Base-by-base conservation (phyloP, 2,797 vertebrate species). In the Galago senegalensis region DNA sequence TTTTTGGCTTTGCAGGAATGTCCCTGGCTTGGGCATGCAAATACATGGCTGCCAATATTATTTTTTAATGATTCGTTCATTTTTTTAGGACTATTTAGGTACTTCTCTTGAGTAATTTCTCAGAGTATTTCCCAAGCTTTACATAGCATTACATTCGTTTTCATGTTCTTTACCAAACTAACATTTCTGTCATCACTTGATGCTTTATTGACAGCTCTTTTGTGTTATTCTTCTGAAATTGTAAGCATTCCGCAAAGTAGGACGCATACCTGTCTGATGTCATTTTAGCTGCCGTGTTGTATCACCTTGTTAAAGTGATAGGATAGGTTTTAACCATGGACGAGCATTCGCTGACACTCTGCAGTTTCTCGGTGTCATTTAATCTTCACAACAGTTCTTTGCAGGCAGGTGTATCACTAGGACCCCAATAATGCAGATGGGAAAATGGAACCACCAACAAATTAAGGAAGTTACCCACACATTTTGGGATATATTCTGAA, bases 101-200 rank as follows among this genome's bases (percentile, higher is more conserved):
- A 21, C 43, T 89, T 83, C 60, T 61, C 27, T 90, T 31, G 16
- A 49, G 29, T 92, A 61, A 69, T 80, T 94, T 90, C n/a, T 79
- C 76, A 34, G 31, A 67, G 31, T n/a, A 40, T 79, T 90, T 94
- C 70, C 34, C 27, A 75, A 21, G 12, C 17, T 73, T 69, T 63
- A 88, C 82, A 87, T 87, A 84, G 2, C 11, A 43, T 21, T 88
- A 29, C 5, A 18, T 70, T 89, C 84, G 12, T 85, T 86, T 82
- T 76, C 10, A 60, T 40, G 43, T 73, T 75, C 46, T 91, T 90
- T 80, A 53, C 65, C 46, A 91, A 92, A 69, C 5, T 25, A 76
- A 87, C 21, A 31, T 95, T 91, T 80, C 60, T 88, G 63, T 93
- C 29, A 69, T 53, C 46, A 73, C 7, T 2, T 27, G 46, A 69